Evolutionary conservation across 1,140 invertebrate species (phyloP).

Genomic region (Drosophila kohkoa): DNA sequence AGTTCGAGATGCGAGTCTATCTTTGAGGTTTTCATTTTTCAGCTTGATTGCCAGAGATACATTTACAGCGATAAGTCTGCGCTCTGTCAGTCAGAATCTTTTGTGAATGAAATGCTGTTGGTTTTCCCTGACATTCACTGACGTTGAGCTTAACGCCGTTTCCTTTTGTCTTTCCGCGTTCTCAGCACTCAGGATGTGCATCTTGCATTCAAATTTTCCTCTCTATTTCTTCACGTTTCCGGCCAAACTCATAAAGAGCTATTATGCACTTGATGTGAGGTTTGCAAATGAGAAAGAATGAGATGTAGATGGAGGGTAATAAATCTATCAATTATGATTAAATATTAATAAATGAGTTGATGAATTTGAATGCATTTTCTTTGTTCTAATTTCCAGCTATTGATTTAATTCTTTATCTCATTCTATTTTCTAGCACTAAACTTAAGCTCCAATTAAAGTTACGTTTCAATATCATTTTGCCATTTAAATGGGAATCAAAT

Average conservation of each 20-base stretch:
- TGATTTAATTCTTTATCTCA: too few relatives aligned
- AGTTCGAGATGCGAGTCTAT: slow-evolving; percentile 26
- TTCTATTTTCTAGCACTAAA: background rate
- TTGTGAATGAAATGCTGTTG: slow-evolving; percentile 45
- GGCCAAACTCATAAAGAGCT: slow-evolving; percentile 26
- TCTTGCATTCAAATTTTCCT: slow-evolving; percentile 67
- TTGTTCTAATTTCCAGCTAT: too few relatives aligned
- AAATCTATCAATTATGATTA: background rate
- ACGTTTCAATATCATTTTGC: background rate
- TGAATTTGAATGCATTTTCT: background rate
- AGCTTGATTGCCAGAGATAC: slow-evolving; percentile 49
- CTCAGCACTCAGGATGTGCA: slow-evolving; percentile 44
- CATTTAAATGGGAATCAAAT: background rate
- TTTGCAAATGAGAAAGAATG: background rate
- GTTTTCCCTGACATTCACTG: slow-evolving; percentile 30
- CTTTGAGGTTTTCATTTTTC: slow-evolving; percentile 23
- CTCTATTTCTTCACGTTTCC: slow-evolving; percentile 56
- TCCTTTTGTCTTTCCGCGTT: slow-evolving; percentile 53
- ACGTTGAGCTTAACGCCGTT: slow-evolving; percentile 53
- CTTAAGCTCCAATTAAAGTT: background rate
- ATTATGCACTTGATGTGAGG: slow-evolving; percentile 7
- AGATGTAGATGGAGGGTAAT: background rate
- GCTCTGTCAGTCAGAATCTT: slow-evolving; percentile 13
- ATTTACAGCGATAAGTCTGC: slow-evolving; percentile 63
- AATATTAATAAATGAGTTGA: background rate